Evolutionary conservation across 2,797 vertebrate species (phyloP), one percentile per base, ranked within the genome.

Genomic region (Carduelis carduelis): DNA sequence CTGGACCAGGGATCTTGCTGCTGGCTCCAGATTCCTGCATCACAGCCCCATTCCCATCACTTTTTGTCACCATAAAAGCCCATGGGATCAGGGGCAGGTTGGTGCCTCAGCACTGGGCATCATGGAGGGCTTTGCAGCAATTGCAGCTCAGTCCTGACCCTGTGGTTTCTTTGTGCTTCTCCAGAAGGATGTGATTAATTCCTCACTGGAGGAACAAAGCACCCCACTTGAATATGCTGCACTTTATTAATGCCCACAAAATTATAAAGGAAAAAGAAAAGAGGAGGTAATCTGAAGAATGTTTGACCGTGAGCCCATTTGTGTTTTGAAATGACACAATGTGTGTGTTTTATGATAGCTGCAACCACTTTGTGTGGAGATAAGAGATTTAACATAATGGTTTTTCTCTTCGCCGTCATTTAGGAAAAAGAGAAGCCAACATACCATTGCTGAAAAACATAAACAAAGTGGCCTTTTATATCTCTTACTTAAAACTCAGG

Each of bases 281-380:
- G 39, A 66, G 49, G 46, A 89, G 69, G 59, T 96, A 93, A 92
- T 95, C 93, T 96, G 95, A 93, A 81, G 91, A 97, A 94, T 95
- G 92, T 92, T 95, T 92, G 93, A 74, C 79, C 0, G 4, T 8
- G 20, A 88, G 83, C 86, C 83, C 35, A 0, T 83, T 93, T 41
- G 72, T 97, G 92, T 94, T 97, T 92, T 83, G 95, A 44, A 96
- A 94, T 94, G 94, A 97, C 95, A 95, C 86, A 96, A 94, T 95
- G 76, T 96, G 96, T 96, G 89, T 96, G 90, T 83, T 96, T 94
- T 96, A 53, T 32, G 93, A 95, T 94, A 96, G 78, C 93, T 84
- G 91, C 83, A 88, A 90, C 87, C 95, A 93, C 87, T 97, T 83
- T 83, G 87, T 1, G 0, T 76, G 85, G 56, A 94, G 95, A 97